A percentile compares a stretch with the other conserved stretches of the same genome.
Conservation (phyloP, 2,797 vertebrate genomes). For the Sebastes flavidus region DNA sequence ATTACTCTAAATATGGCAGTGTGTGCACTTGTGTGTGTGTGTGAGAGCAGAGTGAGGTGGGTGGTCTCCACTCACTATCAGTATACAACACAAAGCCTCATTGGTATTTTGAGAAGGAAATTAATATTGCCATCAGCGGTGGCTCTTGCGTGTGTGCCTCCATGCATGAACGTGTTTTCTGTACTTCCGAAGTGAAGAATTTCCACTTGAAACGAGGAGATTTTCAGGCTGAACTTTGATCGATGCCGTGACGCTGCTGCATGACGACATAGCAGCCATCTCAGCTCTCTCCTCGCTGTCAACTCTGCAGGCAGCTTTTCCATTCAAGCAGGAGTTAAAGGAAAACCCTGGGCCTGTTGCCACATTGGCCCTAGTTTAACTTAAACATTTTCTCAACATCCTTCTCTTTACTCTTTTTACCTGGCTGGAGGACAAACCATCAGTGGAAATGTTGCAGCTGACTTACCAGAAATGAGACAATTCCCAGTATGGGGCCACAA, state of each 20-base stretch:
- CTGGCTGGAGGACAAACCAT: constrained; percentile 51
- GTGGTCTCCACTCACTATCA: constrained; percentile 85
- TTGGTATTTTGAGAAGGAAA: constrained; percentile 84
- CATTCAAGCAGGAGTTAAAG: constrained; percentile 42
- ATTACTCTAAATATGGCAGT: constrained; percentile 82
- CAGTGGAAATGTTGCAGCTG: constrained; percentile 63
- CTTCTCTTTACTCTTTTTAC: constrained; percentile 51
- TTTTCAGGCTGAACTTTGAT: constrained; percentile 37
- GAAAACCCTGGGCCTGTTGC: constrained; percentile 46
- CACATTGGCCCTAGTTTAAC: constrained; percentile 52
- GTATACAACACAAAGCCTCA: constrained; percentile 80
- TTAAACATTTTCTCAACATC: constrained; percentile 59
- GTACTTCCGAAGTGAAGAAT: constrained; percentile 52
- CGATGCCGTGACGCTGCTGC: constrained; percentile 38
- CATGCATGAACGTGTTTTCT: constrained; percentile 47
- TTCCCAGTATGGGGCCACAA: constrained; percentile 30
- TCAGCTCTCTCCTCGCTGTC: constrained; percentile 33
- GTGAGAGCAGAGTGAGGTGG: constrained; percentile 74
- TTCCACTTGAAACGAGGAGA: constrained; percentile 57
- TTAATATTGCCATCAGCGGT: constrained; percentile 80
- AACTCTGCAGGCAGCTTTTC: constrained; percentile 57
- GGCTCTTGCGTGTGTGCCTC: constrained; percentile 60
- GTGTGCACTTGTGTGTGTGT: constrained; percentile 46
- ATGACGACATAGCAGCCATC: constrained; percentile 53
- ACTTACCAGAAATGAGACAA: constrained; percentile 57